Base-by-base conservation (phyloP, 2,113 vertebrate species). In the Megaceryle maxima region DNA sequence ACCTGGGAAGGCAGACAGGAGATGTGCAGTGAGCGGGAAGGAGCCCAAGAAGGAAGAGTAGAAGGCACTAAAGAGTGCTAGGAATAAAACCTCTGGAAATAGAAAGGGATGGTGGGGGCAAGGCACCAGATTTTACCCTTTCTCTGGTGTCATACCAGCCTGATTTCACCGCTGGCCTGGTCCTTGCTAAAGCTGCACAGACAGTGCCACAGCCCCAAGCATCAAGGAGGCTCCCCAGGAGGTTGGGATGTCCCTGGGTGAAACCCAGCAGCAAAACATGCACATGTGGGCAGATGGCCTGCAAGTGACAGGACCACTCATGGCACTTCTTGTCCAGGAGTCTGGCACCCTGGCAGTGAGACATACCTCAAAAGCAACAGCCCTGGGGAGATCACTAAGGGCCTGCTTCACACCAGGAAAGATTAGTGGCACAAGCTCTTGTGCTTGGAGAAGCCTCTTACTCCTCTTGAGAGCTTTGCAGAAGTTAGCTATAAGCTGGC, bases 71-170 rank as follows among this genome's bases (percentile, higher is more conserved):
- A 26, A 57, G 13, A 63, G 19, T 1, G 0, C 10, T 25, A 48
- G 57, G 70, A 76, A 60, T 24, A 83, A 85, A 85, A 39, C 16
- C 44, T 46, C 29, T 11, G 2, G 72, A 77, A 69, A 88, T 3
- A 51, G 59, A 57, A 60, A 85, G 70, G 19, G 48, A 14, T 0
- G 1, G 21, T 10, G 13, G 6, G 9, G 29, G 11, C 14, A 75
- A 67, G 21, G 56, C 1, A 4, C 8, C 10, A 37, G 48, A 18
- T 83, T 85, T 51, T 5, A 0, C 25, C 25, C 33, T 70, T 48
- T 68, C 33, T 70, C 53, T 68, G 29, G 4, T 1, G 0, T 8
- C 0, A 1, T 18, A 35, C 13, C 35, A 39, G 9, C 2, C 1
- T 29, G 28, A 50, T 76, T 75, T 90, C 0, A 0, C 19, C 55